Evolutionary conservation across 2,888 invertebrate species (phyloP).

Genomic region (Eledona agricola): DNA sequence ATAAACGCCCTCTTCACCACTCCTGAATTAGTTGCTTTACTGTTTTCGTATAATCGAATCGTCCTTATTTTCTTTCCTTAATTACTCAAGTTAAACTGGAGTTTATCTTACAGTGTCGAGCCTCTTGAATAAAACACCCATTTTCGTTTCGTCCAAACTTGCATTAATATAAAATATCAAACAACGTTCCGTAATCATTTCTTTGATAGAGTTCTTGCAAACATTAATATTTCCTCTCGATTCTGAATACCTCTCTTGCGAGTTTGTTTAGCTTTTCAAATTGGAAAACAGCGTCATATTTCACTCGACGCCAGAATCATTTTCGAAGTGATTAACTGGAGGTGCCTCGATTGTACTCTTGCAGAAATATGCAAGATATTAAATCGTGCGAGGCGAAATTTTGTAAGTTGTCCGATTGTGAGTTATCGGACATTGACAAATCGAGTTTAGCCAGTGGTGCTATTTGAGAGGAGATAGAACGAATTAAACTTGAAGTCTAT

Average conservation of each 20-base stretch:
- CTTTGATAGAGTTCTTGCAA: slow-evolving; percentile 33
- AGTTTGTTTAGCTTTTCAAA: slow-evolving; percentile 12
- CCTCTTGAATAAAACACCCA: slow-evolving; percentile 26
- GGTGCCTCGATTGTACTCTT: too few species aligned
- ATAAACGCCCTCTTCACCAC: too few species aligned
- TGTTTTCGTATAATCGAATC: slow-evolving; percentile 28
- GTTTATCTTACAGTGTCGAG: slow-evolving; percentile 26
- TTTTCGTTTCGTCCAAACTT: slow-evolving; percentile 32
- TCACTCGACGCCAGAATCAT: too few species aligned
- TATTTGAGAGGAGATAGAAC: slow-evolving; percentile 40
- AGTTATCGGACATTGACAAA: slow-evolving; percentile 54
- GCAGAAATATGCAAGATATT: too few species aligned
- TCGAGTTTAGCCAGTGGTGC: slow-evolving; percentile 43
- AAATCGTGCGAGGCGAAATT: too few species aligned
- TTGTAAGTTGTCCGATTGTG: too few species aligned
- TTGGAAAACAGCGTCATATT: slow-evolving; percentile 36
- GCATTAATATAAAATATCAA: slow-evolving; percentile 33
- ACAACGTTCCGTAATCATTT: slow-evolving; percentile 23
- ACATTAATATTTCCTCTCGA: slow-evolving; percentile 34
- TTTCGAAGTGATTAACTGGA: too few species aligned
- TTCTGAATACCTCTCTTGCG: slow-evolving; percentile 21
- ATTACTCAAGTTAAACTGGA: slow-evolving; percentile 32
- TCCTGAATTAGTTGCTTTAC: too few species aligned
- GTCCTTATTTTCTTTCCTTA: slow-evolving; percentile 34
- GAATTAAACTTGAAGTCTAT: slow-evolving; percentile 47